Conservation (phyloP, 2,888 invertebrate species). For the Orthosia incerta region DNA sequence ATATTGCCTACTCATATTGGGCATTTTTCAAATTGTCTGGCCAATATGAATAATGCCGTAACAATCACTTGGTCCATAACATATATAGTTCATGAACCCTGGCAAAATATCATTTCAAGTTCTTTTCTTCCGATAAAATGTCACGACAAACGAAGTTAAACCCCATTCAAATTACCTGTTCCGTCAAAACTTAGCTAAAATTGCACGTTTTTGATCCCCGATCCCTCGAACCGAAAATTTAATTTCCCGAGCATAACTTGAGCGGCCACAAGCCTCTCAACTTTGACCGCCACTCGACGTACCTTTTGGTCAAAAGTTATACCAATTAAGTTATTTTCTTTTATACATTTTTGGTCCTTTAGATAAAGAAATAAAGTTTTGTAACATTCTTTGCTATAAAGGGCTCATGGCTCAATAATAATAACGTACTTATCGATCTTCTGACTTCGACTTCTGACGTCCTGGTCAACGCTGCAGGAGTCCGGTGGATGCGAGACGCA, state of each 20-base stretch:
- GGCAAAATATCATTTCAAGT: too few species aligned
- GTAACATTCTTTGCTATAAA: background rate
- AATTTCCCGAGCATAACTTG: slow-evolving; percentile 38
- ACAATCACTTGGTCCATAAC: too few species aligned
- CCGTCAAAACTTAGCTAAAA: slow-evolving; percentile 29
- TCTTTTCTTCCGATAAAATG: background rate
- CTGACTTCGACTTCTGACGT: background rate
- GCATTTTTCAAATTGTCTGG: too few species aligned
- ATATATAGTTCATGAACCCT: background rate
- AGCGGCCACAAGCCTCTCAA: slow-evolving; percentile 16
- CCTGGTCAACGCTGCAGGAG: too few species aligned
- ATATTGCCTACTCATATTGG: too few species aligned
- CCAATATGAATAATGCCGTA: too few species aligned
- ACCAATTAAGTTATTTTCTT: slow-evolving; percentile 34
- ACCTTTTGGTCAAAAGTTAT: slow-evolving; percentile 39
- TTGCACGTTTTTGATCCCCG: slow-evolving; percentile 30
- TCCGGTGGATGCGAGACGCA: too few species aligned
- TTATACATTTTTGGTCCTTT: slow-evolving; percentile 8
- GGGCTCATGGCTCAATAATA: background rate
- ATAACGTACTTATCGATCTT: background rate
- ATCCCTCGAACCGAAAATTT: slow-evolving; percentile 21
- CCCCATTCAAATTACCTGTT: slow-evolving; percentile 15
- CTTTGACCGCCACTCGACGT: slow-evolving; percentile 23
- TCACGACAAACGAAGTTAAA: slow-evolving; percentile 11
- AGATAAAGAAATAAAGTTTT: slow-evolving; percentile 2